Conservation (phyloP, 2,797 vertebrate genomes). For the Apodemus agrarius region DNA sequence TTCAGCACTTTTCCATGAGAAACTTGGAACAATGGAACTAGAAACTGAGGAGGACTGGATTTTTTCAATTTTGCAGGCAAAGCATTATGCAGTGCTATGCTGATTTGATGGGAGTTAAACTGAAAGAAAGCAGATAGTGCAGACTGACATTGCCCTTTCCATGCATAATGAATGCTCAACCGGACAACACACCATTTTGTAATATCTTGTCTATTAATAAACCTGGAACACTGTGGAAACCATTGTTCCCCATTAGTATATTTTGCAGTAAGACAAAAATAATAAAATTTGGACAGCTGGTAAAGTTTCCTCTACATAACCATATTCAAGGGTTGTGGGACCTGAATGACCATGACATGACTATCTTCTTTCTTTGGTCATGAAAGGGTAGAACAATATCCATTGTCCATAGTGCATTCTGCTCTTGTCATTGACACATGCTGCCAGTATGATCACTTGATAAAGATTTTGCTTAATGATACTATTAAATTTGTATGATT, state of each 20-base stretch:
- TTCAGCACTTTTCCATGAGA: not conserved
- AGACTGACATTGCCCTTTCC: too few species aligned
- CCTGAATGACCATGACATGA: not conserved
- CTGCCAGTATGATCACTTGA: not conserved
- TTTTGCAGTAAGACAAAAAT: not conserved
- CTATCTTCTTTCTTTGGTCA: not conserved
- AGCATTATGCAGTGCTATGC: not conserved
- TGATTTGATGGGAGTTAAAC: not conserved
- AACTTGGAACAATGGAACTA: not conserved
- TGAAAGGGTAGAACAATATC: not conserved
- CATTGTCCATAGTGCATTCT: too few species aligned
- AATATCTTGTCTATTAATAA: not conserved
- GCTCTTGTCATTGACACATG: not conserved
- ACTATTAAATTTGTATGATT: not conserved
- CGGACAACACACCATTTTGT: not conserved
- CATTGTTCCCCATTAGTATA: not conserved
- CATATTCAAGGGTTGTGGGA: not conserved
- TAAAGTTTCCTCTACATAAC: not conserved
- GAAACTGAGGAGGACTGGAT: not conserved
- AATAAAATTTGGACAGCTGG: not conserved
- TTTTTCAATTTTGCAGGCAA: not conserved
- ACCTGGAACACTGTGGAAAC: not conserved
- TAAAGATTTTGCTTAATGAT: not conserved
- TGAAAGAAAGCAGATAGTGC: not conserved
- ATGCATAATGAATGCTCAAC: not conserved